Percentiles rank a stretch among this genome's conserved stretches.
phyloP scores from a whole-genome alignment of 2,797 vertebrate species.

The Chaenodraco wilsoni region DNA sequence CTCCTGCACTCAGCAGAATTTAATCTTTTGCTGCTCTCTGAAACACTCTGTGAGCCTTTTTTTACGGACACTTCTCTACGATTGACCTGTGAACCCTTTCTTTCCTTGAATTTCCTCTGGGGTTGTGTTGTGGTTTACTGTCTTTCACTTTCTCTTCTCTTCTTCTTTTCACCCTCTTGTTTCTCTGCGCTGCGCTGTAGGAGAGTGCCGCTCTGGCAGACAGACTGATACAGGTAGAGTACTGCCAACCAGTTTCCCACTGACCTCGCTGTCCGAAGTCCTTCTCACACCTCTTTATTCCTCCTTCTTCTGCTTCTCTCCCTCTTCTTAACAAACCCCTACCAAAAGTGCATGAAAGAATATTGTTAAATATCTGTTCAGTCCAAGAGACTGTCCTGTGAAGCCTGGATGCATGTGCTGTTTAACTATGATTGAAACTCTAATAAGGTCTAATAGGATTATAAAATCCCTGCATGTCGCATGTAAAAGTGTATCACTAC shows the following conservation, averaged over 20 bases:
- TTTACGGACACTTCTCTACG: constrained; percentile 31
- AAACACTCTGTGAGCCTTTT: constrained; percentile 45
- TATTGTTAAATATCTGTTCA: constrained; percentile 12
- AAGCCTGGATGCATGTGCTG: constrained; percentile 60
- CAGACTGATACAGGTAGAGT: constrained; percentile 97
- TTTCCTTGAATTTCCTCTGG: constrained; percentile 22
- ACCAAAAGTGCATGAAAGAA: constrained; percentile 69
- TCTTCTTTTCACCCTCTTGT: constrained; percentile 58
- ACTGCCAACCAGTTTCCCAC: constrained; percentile 64
- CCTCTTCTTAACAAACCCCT: constrained; percentile 31
- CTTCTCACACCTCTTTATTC: constrained; percentile 31
- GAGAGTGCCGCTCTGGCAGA: constrained; percentile 98
- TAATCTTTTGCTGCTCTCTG: constrained; percentile 37
- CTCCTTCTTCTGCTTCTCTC: constrained; percentile 20
- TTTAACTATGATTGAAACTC: constrained; percentile 26
- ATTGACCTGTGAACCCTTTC: constrained; percentile 8
- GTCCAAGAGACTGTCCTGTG: constrained; percentile 23
- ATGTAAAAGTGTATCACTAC: constrained; percentile 36
- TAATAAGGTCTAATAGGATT: constrained; percentile 6
- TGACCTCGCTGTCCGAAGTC: constrained; percentile 44
- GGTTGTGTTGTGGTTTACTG: constrained; percentile 42
- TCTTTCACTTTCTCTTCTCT: constrained; percentile 73
- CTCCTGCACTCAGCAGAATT: constrained; percentile 18
- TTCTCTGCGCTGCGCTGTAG: constrained; percentile 83
- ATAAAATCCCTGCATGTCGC: constrained; percentile 68